Evolutionary conservation across 2,888 invertebrate genomes (phyloP), one percentile per base, ranked within the genome.

Genomic region (Aspidapion aeneum): DNA sequence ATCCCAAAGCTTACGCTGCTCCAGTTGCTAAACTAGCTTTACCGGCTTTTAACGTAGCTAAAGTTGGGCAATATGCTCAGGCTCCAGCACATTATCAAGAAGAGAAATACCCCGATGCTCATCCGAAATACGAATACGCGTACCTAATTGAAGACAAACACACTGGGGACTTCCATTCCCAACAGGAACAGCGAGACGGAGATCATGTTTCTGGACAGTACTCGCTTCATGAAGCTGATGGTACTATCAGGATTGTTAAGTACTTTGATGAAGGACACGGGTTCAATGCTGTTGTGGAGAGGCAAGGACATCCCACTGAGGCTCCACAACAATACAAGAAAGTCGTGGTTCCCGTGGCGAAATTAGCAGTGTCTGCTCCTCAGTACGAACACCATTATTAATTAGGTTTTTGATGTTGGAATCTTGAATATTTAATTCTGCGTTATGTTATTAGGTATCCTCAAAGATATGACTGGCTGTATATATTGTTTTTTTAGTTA

Each of bases 111-210:
- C 71, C 81, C 21, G 35, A 87, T 87, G 90, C 89, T 1, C 87
- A 87, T 74, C 90, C 90, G n/a, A 89, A 90, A 76, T 91, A 91
- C 74, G 83, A 85, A 55, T 91, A 89, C 78, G 84, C 88, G 0
- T 91, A 90, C 73, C 90, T 90, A 57, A 88, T 91, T 52, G 87
- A 90, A 72, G 91, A 91, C 78, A 89, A 88, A 5, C 82, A 84
- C 68, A 87, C 87, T 19, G 89, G 89, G 59, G 89, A 90, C 77
- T 84, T 84, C 61, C 91, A 91, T 78, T 86, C 86, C 73, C 89
- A 89, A 70, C 85, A 88, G 70, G 90, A 91, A 75, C 83, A 84
- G 12, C 83, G 91, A 57, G 85, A 89, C 70, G 91, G 90, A 2
- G 90, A 90, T 73, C 84, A 85, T 0, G 90, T 91, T n/a, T 83